These are phyloP conservation scores for Troilus luridus DNA, from an alignment of 2,888 invertebrate species.

Conservation along the genomic window DNA sequence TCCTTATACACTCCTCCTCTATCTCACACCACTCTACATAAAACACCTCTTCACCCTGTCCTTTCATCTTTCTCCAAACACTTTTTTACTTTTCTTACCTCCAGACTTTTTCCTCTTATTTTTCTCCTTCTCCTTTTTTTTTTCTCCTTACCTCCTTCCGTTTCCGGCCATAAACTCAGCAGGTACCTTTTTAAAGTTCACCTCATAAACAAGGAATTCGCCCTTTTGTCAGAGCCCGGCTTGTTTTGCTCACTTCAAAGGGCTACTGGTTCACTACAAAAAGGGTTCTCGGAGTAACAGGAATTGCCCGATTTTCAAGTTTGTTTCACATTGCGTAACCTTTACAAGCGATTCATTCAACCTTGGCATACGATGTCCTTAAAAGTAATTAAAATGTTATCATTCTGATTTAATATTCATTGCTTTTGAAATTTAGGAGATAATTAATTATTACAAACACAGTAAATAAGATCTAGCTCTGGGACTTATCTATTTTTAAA, in stretches of 20 bases:
- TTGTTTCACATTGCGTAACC: background rate
- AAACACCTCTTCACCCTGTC: slow-evolving; percentile 48
- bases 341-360: background rate
- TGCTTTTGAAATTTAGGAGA: too few species aligned
- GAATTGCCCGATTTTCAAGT: slow-evolving; percentile 32
- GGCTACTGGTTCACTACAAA: background rate
- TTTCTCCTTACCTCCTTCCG: background rate
- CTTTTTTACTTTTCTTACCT: slow-evolving; percentile 45
- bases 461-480: too few species aligned
- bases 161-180: slow-evolving; percentile 31
- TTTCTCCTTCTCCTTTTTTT: background rate
- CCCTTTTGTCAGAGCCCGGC: slow-evolving; percentile 23
- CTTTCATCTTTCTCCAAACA: slow-evolving; percentile 49
- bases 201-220: slow-evolving; percentile 44
- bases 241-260: slow-evolving; percentile 38
- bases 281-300: background rate
- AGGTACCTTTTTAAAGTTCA: slow-evolving; percentile 35
- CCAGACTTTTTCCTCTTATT: slow-evolving; percentile 29
- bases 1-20: slow-evolving; percentile 43
- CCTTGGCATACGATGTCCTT: background rate
- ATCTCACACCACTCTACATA: slow-evolving; percentile 50
- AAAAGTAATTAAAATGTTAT: background rate
- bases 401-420: background rate
- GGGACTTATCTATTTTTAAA: too few species aligned
- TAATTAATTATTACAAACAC: too few species aligned